phyloP scores from a whole-genome alignment of 2,113 vertebrate species.

The Microtus oregoni region DNA sequence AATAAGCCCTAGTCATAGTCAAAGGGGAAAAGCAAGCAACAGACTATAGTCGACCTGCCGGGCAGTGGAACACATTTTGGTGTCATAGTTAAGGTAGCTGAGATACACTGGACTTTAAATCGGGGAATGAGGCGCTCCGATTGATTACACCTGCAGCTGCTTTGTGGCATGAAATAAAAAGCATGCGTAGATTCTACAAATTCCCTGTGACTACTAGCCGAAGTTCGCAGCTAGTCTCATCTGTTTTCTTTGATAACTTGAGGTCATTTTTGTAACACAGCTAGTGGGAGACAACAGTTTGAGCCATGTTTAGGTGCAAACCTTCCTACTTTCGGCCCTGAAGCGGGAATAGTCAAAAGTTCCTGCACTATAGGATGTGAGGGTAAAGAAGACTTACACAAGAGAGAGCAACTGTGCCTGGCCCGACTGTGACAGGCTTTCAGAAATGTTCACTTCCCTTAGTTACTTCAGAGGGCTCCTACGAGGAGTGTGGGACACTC shows the following conservation, averaged over 20 bases:
- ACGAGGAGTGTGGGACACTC: background rate
- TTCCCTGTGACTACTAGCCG: background rate
- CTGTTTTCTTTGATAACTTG: background rate
- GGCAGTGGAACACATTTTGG: background rate
- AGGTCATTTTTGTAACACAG: background rate
- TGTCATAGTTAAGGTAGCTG: background rate
- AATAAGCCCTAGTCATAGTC: background rate
- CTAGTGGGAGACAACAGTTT: background rate
- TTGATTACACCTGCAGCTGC: background rate
- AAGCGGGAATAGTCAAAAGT: background rate
- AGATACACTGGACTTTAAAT: background rate
- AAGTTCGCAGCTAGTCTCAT: background rate
- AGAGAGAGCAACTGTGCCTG: background rate
- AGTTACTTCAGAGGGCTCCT: background rate
- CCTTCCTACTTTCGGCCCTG: background rate
- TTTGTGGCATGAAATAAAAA: slow-evolving; percentile 8
- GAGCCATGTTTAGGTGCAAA: background rate
- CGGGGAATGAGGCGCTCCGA: background rate
- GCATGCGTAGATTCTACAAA: background rate
- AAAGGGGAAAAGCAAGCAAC: background rate
- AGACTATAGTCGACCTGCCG: background rate
- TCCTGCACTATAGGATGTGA: background rate
- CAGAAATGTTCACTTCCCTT: background rate
- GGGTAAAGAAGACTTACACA: background rate
- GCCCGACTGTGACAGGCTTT: background rate